Evolutionary conservation across 2,113 vertebrate genomes (phyloP), one percentile per base, ranked within the genome.

Genomic region (Salvator merianae): DNA sequence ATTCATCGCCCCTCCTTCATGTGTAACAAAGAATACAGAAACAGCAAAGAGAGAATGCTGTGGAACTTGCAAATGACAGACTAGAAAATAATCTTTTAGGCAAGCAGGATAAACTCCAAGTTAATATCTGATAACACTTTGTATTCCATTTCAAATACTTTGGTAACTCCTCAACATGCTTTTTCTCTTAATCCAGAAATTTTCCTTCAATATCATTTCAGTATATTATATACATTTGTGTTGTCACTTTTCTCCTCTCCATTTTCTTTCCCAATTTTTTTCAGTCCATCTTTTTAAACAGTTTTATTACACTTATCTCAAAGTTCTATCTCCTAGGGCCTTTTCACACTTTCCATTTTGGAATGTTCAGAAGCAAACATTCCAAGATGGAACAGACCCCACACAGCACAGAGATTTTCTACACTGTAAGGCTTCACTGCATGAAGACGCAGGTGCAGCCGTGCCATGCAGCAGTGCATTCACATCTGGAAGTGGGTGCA

Each of bases 1-100:
- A 13, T 18, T 16, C 8, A 47, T 16, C 9, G 3, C 36, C 14
- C 7, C 7, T 1, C 0, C 28, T 70, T 71, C 26, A 5, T 8
- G 4, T 14, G 8, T n/a, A 62, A 47, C 22, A 6, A 0, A 0
- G 0, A 74, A 38, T 47, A 47, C 26, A 71, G 3, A 22, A 53
- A 18, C 63, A 50, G 10, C 16, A 70, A 47, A 82, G 40, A 55
- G 2, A 86, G 75, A 53, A 40, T 83, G 74, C n/a, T 77, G 50
- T 77, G 77, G 77, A 86, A 86, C 1, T 53, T 63, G 74, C 50
- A 82, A 32, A 77, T 71, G 50, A 77, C n/a, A 82, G n/a, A 26
- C 18, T 14, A 77, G 40, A 73, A 3, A n/a, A 30, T 55, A 47
- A 5, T 47, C 43, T 80, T 82, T 72, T 40, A 86, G 47, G n/a